Base-by-base conservation (phyloP, 2,888 invertebrate genomes). In the Phaedon cochleariae region DNA sequence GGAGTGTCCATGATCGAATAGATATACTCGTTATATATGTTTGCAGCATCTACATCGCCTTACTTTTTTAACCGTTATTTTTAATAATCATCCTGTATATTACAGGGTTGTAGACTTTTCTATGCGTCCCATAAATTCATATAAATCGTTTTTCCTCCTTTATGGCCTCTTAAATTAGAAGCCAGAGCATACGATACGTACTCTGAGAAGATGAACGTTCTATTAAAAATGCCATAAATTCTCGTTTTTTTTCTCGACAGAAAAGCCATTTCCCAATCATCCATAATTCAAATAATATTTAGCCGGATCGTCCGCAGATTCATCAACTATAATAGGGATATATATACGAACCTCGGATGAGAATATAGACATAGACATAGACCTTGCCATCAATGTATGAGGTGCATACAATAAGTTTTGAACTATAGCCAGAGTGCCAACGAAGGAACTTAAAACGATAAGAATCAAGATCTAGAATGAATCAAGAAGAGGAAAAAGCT, bases 251-350 rank as follows among this genome's bases (percentile, higher is more conserved):
- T 45, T 17, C 45, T 20, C 45, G 45, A 18, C n/a, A 15, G 26
- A 45, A 57, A 45, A 57, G 41, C 57, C 26, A 57, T 57, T 57
- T 45, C 45, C 55, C 57, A 57, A 57, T 57, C 29, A 57, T 57
- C 57, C 60, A 65, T 65, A 65, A 65, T 60, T 65, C 60, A 65
- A 61, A 57, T 52, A 61, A 61, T 62, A 65, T 65, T 62, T 52
- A 51, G 59, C 55, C 52, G 53, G 57, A 54, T 59, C 41, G 31
- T 58, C 17, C 59, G 51, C 20, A 57, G 62, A 68, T 65, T 60
- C 65, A 62, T 65, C 63, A 55, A 58, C 52, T 63, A 61, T 64
- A 64, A 61, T 37, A 55, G 51, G 34, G 49, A 49, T 48, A 52
- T 34, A 31, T n/a, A 49, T 17, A 22, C 52, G 18, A 41, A n/a